Evolutionary conservation across 2,113 vertebrate genomes (phyloP).

Genomic region (Kobus ellipsiprymnus): DNA sequence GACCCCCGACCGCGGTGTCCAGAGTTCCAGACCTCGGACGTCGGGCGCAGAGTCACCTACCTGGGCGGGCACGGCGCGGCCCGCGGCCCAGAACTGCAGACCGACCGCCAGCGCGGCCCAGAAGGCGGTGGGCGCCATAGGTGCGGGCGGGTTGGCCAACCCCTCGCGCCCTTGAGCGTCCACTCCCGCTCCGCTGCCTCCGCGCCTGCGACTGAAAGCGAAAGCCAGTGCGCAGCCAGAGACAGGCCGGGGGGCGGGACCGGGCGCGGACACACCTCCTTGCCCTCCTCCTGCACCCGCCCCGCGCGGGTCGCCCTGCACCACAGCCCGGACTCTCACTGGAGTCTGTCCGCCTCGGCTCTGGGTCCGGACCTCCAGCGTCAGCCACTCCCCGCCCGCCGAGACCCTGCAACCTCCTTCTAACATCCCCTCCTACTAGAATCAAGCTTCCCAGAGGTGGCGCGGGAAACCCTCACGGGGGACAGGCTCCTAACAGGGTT

Average conservation of each 20-base stretch:
- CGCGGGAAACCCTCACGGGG: neutral
- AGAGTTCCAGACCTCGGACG: neutral
- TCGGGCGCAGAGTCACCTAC: slow-evolving; percentile 46
- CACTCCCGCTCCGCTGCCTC: neutral
- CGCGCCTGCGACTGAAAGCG: slow-evolving; percentile 31
- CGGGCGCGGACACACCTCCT: neutral
- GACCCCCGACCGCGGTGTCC: neutral
- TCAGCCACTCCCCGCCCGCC: neutral
- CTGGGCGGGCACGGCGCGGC: slow-evolving; percentile 20
- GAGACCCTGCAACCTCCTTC: neutral
- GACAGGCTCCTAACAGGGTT: neutral
- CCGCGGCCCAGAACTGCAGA: slow-evolving; percentile 56
- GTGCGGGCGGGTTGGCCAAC: neutral
- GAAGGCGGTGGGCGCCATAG: slow-evolving; percentile 30
- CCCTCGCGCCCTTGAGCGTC: neutral
- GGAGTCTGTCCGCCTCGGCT: accelerated
- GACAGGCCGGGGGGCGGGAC: neutral
- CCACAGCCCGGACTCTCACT: accelerated
- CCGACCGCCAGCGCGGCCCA: slow-evolving; percentile 48
- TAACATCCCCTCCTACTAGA: no score
- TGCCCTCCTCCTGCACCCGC: neutral
- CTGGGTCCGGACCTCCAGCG: neutral
- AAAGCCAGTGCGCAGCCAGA: neutral
- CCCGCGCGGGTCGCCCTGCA: accelerated
- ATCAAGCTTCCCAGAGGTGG: neutral